Percentiles rank a stretch among this genome's conserved stretches.
Evolutionary conservation across 1,140 invertebrate genomes (phyloP).

Genomic region (Triops longicaudatus): DNA sequence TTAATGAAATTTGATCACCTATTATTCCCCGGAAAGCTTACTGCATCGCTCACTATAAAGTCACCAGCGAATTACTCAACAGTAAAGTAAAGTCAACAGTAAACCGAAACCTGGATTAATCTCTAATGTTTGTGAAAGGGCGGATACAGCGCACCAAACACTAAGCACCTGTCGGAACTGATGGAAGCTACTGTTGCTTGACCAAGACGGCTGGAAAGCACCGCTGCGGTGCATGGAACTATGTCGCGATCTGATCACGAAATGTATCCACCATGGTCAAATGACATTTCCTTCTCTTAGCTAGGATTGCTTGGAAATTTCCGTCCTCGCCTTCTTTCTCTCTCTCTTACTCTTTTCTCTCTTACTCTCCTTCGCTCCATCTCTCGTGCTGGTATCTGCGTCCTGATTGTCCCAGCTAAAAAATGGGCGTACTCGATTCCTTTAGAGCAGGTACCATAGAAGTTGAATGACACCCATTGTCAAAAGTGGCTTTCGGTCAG

Average conservation of each 20-base stretch:
- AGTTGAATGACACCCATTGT: slow-evolving; percentile 15
- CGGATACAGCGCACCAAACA: neutral
- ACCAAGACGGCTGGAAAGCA: neutral
- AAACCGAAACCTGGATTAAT: neutral
- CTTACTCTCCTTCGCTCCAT: neutral
- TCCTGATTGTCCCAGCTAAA: neutral
- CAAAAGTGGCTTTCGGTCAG: neutral
- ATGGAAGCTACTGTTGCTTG: neutral
- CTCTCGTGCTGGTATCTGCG: neutral
- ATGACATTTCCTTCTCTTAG: slow-evolving; percentile 8
- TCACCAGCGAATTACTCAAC: no score
- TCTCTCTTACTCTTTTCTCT: neutral
- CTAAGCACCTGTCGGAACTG: neutral
- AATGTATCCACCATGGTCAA: slow-evolving; percentile 12
- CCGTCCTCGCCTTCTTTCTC: neutral
- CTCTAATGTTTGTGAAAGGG: neutral
- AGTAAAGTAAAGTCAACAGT: no score
- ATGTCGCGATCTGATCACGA: slow-evolving; percentile 14
- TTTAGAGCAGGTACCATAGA: neutral
- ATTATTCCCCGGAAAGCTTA: no score
- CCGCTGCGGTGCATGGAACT: neutral
- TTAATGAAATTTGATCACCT: no score
- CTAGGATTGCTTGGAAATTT: neutral
- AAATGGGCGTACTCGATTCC: slow-evolving; percentile 11
- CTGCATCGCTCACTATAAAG: no score